phyloP scores from a whole-genome alignment of 2,888 invertebrate species.

The Monoplex corrugatus region DNA sequence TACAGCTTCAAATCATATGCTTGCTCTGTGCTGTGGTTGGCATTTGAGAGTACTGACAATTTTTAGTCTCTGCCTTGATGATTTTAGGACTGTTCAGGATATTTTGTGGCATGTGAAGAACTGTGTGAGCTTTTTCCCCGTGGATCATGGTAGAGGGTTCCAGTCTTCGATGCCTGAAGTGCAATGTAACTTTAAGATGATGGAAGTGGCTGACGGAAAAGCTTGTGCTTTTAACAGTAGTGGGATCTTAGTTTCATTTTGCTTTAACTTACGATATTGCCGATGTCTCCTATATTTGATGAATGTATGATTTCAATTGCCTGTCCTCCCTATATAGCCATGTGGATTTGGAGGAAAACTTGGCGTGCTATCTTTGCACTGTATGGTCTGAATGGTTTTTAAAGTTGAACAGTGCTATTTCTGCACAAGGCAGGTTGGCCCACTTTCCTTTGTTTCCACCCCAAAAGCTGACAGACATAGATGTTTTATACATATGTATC shows the following conservation, averaged over 20 bases:
- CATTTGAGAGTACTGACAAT: neutral
- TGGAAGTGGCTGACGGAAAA: conserved; percentile 12
- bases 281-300: neutral
- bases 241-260: neutral
- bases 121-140: neutral
- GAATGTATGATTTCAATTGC: conserved; percentile 10
- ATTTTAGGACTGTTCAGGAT: neutral
- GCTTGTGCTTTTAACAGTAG: conserved; percentile 40
- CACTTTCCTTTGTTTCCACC: no score
- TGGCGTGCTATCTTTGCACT: no score
- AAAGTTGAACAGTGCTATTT: no score
- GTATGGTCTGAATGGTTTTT: no score
- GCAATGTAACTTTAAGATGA: neutral
- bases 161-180: neutral
- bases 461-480: no score
- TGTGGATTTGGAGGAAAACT: neutral
- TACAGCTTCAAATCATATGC: neutral
- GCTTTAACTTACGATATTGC: neutral
- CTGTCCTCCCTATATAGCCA: no score
- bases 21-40: conserved; percentile 22
- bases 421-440: no score
- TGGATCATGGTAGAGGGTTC: neutral
- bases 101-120: neutral
- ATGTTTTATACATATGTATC: no score
- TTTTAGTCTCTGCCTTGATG: neutral